Base-by-base conservation (phyloP, 1,140 invertebrate genomes). In the Sminthurides bifidus region DNA sequence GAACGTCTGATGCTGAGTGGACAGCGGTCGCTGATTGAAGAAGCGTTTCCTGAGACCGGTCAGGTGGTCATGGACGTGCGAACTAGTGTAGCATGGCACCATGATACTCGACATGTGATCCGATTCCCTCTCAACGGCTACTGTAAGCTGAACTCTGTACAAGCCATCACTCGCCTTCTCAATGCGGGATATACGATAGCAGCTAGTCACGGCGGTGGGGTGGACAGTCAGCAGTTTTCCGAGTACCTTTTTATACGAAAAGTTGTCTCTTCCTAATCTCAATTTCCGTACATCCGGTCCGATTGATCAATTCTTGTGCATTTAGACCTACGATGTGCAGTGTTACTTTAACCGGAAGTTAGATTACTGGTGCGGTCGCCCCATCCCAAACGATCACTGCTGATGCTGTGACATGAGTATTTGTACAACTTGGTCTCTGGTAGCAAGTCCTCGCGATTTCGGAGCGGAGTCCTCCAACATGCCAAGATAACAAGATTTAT, bases 101-200 rank as follows among this genome's bases (percentile, higher is more conserved):
- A 83, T 58, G 88, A 92, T 71, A 78, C 81, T 37, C 78, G 83
- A 31, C 85, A 89, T 71, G 84, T 92, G 10, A 88, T 92, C 49
- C 76, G 90, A 40, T 92, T 92, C 68, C 89, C 89, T 2, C 72
- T 93, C 12, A 93, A 93, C 70, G 87, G 89, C 57, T 92, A 89
- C 70, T 92, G 87, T 72, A 92, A 92, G 68, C 72, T 93, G 24
- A 92, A 91, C 69, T 91, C 87, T 14, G 80, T 92, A 33, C 87
- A 92, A 72, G 86, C 87, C 27, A 84, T 92, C 59, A 85, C 85
- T 57, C 80, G 87, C 67, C 77, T 93, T 23, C 73, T 92, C n/a
- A 91, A 90, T 70, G 76, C 81, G 54, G 81, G 82, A 30, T 92
- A 92, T 69, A 76, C 76, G 55, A 78, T 92, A 38, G 79, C 82